Base-by-base conservation (phyloP, 2,888 invertebrate species). In the Phyllotreta striolata region DNA sequence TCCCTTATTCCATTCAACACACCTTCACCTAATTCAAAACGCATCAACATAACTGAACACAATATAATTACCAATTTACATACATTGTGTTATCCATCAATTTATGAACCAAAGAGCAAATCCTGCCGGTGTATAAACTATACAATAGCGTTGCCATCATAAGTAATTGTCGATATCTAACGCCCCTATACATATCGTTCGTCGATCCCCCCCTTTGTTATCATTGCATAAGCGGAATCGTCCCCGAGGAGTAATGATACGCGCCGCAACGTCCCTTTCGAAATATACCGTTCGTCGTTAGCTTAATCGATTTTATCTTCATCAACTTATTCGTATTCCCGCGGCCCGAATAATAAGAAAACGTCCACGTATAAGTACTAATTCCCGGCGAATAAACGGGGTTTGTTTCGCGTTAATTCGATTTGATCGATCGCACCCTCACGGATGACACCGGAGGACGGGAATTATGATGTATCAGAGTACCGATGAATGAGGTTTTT, bases 171-270 rank as follows among this genome's bases (percentile, higher is more conserved):
- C 38, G 38, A 55, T 46, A 46, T 39, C 46, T 34, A 13, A 40
- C 60, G 49, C 51, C 63, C 63, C 57, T 64, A 40, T n/a, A n/a
- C n/a, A n/a, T n/a, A n/a, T 49, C 39, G 61, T 57, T 59, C 47
- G 39, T 40, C n/a, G 24, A 24, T 24, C 63, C 63, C 66, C 69
- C 69, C 66, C 69, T 67, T 66, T 64, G 67, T 67, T 69, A 64
- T 68, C 63, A 68, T n/a, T n/a, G n/a, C n/a, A n/a, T 62, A 64
- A 52, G 64, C 61, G 43, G 60, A 56, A 71, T 69, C 66, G 61
- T 71, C 73, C 70, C 72, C 54, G 40, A 66, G 71, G 72, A 70
- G 70, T 65, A 69, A 73, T 73, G 66, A 64, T 65, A 64, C 68
- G 66, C 68, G 68, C 67, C 72, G 57, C 62, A 69, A 70, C 68